Conservation (phyloP, 92 coral and sea anemone genomes). For the Phenganax marumi region DNA sequence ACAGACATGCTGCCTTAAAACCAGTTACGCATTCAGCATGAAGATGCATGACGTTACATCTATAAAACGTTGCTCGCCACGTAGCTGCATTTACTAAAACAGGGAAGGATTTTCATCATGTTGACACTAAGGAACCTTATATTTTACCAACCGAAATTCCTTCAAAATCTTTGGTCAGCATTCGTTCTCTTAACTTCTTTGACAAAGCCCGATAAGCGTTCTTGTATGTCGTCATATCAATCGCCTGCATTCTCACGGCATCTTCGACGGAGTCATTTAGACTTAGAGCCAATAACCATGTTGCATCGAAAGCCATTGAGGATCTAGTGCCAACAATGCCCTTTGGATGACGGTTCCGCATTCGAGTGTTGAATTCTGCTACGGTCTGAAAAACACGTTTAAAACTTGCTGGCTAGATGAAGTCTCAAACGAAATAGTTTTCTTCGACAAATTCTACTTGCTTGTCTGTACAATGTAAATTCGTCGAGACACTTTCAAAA, state of each 20-base stretch:
- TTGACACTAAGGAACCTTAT: too few relatives aligned
- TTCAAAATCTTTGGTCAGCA: constrained; percentile 19
- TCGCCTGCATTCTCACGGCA: not conserved
- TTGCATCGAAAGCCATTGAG: constrained; percentile 36
- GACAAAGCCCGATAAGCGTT: not conserved
- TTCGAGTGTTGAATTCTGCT: not conserved
- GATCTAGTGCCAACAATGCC: not conserved
- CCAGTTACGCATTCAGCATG: too few relatives aligned
- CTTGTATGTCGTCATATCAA: not conserved
- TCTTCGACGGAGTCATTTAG: constrained; percentile 20
- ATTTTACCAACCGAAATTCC: too few relatives aligned
- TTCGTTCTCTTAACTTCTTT: not conserved
- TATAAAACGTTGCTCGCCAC: too few relatives aligned
- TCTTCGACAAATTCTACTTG: too few relatives aligned
- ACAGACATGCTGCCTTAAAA: too few relatives aligned
- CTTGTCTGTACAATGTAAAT: too few relatives aligned
- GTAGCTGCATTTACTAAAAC: too few relatives aligned
- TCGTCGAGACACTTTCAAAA: too few relatives aligned
- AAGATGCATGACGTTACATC: too few relatives aligned
- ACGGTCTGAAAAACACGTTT: not conserved
- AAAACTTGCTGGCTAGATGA: not conserved
- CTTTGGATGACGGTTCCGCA: not conserved
- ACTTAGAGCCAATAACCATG: constrained; percentile 31
- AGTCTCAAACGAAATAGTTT: too few relatives aligned
- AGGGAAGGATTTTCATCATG: too few relatives aligned